These are phyloP conservation scores for Malachius bipustulatus DNA, from an alignment of 2,888 invertebrate species.

Conservation along the genomic window DNA sequence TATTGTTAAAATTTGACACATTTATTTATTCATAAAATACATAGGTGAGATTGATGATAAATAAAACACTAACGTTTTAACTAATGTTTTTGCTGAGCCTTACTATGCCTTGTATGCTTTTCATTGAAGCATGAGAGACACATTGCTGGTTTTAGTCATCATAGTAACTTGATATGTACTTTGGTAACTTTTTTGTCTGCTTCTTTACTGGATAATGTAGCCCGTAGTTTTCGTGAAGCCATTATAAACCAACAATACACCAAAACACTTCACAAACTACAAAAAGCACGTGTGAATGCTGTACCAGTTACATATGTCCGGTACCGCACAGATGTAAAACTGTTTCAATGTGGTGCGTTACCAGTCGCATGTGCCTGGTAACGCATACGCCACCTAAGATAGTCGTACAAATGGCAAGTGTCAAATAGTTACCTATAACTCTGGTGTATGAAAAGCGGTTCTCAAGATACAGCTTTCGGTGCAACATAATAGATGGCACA, in stretches of 20 bases:
- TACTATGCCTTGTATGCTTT: constrained; percentile 3
- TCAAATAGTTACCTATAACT: constrained; percentile 3
- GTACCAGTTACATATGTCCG: constrained; percentile 2
- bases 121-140: constrained; percentile 3
- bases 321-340: constrained; percentile 2
- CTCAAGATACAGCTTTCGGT: constrained; percentile 3
- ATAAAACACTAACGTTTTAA: not conserved
- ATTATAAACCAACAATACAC: constrained; percentile 2
- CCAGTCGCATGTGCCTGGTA: constrained; percentile 3
- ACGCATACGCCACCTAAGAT: not conserved
- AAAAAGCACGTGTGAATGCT: constrained; percentile 1
- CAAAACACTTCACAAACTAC: constrained; percentile 1
- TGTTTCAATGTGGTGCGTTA: constrained; percentile 1
- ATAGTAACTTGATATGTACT: constrained; percentile 3
- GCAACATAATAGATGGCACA: constrained; percentile 3
- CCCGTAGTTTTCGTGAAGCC: constrained; percentile 1
- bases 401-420: constrained; percentile 1
- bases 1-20: constrained; percentile 1
- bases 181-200: constrained; percentile 3
- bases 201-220: constrained; percentile 2
- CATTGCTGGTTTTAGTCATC: constrained; percentile 2
- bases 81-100: not conserved
- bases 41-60: not conserved
- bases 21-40: constrained; percentile 2
- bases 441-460: constrained; percentile 3